Percentiles rank a stretch among this genome's conserved stretches.
phyloP scores from a whole-genome alignment of 2,888 invertebrate genomes.

The Ormyrus thymus region DNA sequence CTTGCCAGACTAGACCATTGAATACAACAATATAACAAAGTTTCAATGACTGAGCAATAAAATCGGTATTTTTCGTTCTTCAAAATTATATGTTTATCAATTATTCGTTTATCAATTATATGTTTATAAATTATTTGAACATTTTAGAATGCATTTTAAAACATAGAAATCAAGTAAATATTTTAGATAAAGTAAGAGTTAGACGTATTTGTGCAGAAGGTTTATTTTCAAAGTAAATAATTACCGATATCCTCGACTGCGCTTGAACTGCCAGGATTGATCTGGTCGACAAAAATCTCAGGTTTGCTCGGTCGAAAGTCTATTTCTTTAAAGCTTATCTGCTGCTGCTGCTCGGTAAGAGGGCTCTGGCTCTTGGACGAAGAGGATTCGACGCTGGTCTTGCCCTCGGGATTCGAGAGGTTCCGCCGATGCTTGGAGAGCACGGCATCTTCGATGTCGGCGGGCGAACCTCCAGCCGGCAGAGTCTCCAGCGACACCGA shows the following conservation, averaged over 20 bases:
- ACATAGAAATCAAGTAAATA: no score
- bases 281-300: constrained; percentile 66
- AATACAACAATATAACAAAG: no score
- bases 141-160: no score
- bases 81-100: no score
- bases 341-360: constrained; percentile 42
- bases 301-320: constrained; percentile 65
- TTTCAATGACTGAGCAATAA: no score
- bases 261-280: constrained; percentile 62
- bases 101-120: no score
- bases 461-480: constrained; percentile 60
- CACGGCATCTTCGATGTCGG: constrained; percentile 51
- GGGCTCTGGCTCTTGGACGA: background rate
- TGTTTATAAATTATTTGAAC: no score
- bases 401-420: constrained; percentile 70
- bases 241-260: constrained; percentile 60
- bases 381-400: constrained; percentile 27
- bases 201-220: no score
- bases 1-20: no score
- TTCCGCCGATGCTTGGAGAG: constrained; percentile 67
- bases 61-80: no score
- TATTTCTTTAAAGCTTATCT: constrained; percentile 63
- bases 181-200: no score
- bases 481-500: constrained; percentile 70
- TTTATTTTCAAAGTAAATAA: constrained; percentile 7